phyloP scores from a whole-genome alignment of 1,140 invertebrate genomes.

The Drosophila micromelanica region DNA sequence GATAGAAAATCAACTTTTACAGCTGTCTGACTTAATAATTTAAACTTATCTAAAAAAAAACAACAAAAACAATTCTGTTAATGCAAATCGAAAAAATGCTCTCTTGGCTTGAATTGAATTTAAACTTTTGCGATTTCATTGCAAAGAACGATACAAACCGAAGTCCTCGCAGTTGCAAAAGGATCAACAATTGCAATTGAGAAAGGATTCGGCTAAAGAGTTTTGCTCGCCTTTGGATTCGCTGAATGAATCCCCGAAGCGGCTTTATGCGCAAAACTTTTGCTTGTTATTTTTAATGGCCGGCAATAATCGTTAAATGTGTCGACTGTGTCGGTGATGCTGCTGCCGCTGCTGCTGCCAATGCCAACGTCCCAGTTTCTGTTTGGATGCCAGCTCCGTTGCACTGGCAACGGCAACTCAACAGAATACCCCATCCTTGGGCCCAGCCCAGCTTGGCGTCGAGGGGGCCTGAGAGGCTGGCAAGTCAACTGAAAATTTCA shows the following conservation, averaged over 20 bases:
- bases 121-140: conserved; percentile 74
- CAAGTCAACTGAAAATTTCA: conserved; percentile 83
- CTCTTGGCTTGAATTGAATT: conserved; percentile 62
- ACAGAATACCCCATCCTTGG: conserved; percentile 47
- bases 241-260: conserved; percentile 80
- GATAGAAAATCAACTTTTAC: neutral
- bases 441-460: neutral
- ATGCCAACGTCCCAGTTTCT: conserved; percentile 51
- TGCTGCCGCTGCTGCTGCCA: conserved; percentile 16
- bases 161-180: conserved; percentile 63
- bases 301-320: conserved; percentile 82
- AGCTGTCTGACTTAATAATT: neutral
- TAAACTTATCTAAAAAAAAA: neutral
- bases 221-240: conserved; percentile 70
- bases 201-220: conserved; percentile 77
- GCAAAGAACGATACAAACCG: conserved; percentile 55
- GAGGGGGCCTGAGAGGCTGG: conserved; percentile 40
- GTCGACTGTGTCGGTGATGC: conserved; percentile 63
- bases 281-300: conserved; percentile 82
- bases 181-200: conserved; percentile 83
- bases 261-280: conserved; percentile 82
- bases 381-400: conserved; percentile 48
- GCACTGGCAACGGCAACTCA: conserved; percentile 62
- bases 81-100: conserved; percentile 45
- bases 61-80: conserved; percentile 2